Evolutionary conservation across 2,888 invertebrate genomes (phyloP).

Genomic region (Vanessa cardui): DNA sequence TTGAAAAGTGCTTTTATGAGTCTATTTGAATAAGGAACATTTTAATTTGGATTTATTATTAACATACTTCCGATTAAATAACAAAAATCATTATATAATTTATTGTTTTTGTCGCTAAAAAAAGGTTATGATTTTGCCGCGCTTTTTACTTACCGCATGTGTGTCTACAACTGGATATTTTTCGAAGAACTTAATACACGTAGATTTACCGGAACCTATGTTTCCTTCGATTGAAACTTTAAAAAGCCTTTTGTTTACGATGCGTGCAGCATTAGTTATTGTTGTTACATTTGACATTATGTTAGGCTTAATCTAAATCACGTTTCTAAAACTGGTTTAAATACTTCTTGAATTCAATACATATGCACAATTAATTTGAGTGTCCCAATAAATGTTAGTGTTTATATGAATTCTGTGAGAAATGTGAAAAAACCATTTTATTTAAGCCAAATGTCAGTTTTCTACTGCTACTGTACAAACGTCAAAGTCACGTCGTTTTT

Average conservation of each 20-base stretch:
- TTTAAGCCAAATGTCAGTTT: too few species aligned
- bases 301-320: neutral
- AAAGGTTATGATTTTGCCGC: constrained; percentile 4
- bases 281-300: constrained; percentile 63
- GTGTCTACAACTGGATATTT: constrained; percentile 84
- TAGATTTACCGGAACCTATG: constrained; percentile 91
- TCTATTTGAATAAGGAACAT: too few species aligned
- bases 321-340: neutral
- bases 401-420: too few species aligned
- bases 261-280: constrained; percentile 56
- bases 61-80: too few species aligned
- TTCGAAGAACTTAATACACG: constrained; percentile 88
- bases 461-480: too few species aligned
- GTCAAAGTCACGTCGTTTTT: too few species aligned
- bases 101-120: neutral
- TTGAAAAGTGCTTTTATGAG: too few species aligned
- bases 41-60: too few species aligned
- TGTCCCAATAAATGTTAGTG: too few species aligned
- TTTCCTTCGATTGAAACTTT: constrained; percentile 91
- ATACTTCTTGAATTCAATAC: too few species aligned
- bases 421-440: too few species aligned
- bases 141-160: constrained; percentile 65
- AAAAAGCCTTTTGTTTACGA: constrained; percentile 76
- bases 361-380: too few species aligned
- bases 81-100: neutral